Evolutionary conservation across 2,113 vertebrate species (phyloP).

Genomic region (Psilopsiagon aurifrons): DNA sequence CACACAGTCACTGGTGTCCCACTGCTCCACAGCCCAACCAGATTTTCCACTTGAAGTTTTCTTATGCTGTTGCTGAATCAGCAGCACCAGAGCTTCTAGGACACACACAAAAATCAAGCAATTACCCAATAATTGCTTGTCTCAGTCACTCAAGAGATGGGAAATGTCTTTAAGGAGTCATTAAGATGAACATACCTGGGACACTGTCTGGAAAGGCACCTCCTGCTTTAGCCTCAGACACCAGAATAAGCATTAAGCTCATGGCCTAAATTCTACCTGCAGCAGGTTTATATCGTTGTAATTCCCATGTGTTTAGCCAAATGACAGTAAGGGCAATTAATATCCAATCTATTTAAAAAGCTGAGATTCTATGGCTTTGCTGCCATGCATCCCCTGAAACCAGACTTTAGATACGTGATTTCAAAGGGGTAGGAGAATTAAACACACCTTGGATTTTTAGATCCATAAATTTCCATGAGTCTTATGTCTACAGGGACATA

Average conservation of each 20-base stretch:
- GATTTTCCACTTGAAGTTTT: not conserved
- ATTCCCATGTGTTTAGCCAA: not conserved
- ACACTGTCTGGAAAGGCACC: not conserved
- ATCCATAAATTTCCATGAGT: not conserved
- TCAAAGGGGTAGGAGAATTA: not conserved
- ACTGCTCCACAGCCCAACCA: not conserved
- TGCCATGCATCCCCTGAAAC: not conserved
- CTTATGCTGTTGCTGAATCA: not conserved
- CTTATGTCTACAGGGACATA: not conserved
- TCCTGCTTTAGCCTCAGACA: not conserved
- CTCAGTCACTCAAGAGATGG: not conserved
- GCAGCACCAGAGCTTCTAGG: not conserved
- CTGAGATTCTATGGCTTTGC: not conserved
- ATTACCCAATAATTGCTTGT: not conserved
- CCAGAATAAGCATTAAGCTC: not conserved
- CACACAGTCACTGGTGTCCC: not conserved
- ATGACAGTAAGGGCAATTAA: not conserved
- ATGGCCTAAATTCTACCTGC: not conserved
- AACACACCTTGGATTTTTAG: not conserved
- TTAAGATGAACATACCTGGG: accelerated
- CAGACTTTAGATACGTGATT: not conserved
- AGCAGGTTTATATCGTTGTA: not conserved
- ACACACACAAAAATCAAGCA: not conserved
- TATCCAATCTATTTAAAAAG: not conserved
- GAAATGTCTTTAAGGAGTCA: not conserved